Evolutionary conservation across 2,888 invertebrate species (phyloP), one percentile per base, ranked within the genome.

Genomic region (Cataglyphis rosenhaueri): DNA sequence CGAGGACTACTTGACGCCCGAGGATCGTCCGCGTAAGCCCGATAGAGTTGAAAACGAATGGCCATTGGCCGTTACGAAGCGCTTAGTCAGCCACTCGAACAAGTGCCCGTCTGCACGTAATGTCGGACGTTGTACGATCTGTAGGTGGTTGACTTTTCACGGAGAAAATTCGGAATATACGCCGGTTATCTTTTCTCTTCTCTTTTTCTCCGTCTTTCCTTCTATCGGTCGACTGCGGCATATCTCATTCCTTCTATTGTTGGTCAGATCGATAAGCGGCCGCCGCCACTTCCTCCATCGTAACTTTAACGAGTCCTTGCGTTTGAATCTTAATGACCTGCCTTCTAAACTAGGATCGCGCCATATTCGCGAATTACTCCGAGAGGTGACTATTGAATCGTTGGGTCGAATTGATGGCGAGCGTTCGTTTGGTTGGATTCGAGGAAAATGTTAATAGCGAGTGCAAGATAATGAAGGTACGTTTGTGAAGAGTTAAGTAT

Each of bases 41-140:
- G 86, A 85, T 85, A 89, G 87, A 87, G 88, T 89, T 85, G 86
- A 85, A 87, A 91, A 90, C 87, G 89, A 89, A 91, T 87, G 92
- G 87, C 90, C 91, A 89, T 88, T 87, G 88, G 87, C 86, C 82
- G 87, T 88, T 89, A 86, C 88, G 88, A 89, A 89, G 74, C 82
- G 91, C 92, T 92, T 92, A 91, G 90, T 92, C 92, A 92, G 92
- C 92, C 85, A 88, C 91, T 92, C 87, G 90, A 89, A 83, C 74
- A 90, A 87, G 88, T 91, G 90, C 85, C 90, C 91, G 91, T 85
- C 90, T 92, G 92, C 91, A 89, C 89, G 89, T 92, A 91, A 92
- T 92, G 90, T 87, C 85, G 87, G 64, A 84, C 84, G 83, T 87
- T 88, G 81, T 82, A 57, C 71, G 71, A 66, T 73, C 59, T 68